These are phyloP conservation scores for zebrafish (Danio rerio) DNA, from an alignment of 2,113 vertebrate species.

Conservation along the genomic window DNA sequence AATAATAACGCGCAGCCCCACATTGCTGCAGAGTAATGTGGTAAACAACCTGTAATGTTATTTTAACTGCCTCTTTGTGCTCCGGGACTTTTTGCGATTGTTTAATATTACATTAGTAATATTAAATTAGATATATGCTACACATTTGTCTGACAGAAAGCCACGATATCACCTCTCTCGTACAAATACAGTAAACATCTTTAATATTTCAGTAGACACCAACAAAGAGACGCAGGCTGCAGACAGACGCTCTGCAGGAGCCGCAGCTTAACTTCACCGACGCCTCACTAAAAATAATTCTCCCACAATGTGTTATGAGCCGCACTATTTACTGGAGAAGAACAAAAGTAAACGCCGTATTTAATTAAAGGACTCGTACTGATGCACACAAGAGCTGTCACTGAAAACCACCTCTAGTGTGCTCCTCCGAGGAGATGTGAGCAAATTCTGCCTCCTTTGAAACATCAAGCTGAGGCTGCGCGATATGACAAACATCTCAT, in stretches of 20 bases:
- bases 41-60: conserved; percentile 30
- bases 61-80: conserved; percentile 11
- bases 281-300: conserved; percentile 40
- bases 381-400: neutral
- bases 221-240: conserved; percentile 22
- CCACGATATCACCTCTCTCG: neutral
- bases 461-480: neutral
- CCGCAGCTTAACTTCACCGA: conserved; percentile 10
- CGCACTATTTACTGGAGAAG: conserved; percentile 8
- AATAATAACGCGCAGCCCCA: neutral
- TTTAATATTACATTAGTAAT: conserved; percentile 41
- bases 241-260: conserved; percentile 24
- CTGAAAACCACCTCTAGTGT: neutral
- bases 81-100: conserved; percentile 8
- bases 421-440: neutral
- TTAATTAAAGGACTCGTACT: neutral
- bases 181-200: conserved; percentile 51
- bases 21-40: conserved; percentile 17
- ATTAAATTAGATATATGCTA: conserved; percentile 19
- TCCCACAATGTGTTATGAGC: conserved; percentile 15
- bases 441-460: neutral
- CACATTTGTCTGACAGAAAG: conserved; percentile 34
- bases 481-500: neutral
- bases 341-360: conserved; percentile 27
- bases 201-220: conserved; percentile 54